phyloP scores from a whole-genome alignment of 1,140 invertebrate genomes.

The Nomia melanderi region DNA sequence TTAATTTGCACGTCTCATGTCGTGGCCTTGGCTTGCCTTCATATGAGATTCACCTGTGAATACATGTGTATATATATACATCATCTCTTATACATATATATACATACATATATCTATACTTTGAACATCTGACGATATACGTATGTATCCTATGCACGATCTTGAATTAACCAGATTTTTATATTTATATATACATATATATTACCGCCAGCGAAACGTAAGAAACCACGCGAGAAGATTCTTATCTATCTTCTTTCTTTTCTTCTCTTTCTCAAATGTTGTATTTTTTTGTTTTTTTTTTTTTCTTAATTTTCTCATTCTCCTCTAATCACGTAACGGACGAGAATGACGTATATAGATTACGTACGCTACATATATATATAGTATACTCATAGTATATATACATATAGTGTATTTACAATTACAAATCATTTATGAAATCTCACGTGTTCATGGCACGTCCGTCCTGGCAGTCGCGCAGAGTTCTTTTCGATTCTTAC shows the following conservation, averaged over 20 bases:
- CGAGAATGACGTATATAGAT: conserved; percentile 10
- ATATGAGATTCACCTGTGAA: conserved; percentile 79
- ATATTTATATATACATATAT: no score
- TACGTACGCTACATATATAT: conserved; percentile 24
- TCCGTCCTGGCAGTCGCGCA: conserved; percentile 66
- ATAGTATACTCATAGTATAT: not conserved
- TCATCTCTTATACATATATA: conserved; percentile 62
- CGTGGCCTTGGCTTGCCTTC: conserved; percentile 81
- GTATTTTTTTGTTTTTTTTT: no score
- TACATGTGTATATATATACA: conserved; percentile 68
- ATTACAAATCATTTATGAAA: conserved; percentile 63
- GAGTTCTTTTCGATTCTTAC: conserved; percentile 55
- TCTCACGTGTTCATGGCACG: conserved; percentile 66
- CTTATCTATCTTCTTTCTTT: no score
- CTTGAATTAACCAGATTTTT: not conserved
- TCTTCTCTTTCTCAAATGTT: no score
- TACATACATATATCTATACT: conserved; percentile 51
- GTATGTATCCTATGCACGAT: conserved; percentile 34
- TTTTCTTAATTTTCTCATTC: no score
- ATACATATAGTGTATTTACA: conserved; percentile 58
- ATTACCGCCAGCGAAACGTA: no score
- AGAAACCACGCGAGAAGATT: no score
- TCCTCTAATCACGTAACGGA: no score
- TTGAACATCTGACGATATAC: conserved; percentile 61
- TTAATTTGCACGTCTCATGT: conserved; percentile 81